Conservation (phyloP, 2,888 invertebrate genomes). For the Lomographa bimaculata region DNA sequence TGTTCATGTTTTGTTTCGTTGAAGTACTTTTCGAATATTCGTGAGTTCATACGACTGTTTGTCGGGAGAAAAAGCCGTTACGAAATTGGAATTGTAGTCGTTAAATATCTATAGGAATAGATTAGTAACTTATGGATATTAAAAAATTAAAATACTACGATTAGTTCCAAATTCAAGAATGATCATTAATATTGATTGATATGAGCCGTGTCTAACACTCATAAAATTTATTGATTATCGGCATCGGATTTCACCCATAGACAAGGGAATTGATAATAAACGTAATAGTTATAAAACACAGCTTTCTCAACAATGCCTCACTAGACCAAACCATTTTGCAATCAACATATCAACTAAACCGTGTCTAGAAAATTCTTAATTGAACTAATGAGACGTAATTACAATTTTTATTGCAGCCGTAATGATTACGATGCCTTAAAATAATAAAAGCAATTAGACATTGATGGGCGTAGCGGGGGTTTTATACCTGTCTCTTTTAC, state of each 20-base stretch:
- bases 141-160: conserved; percentile 69
- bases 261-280: conserved; percentile 63
- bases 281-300: conserved; percentile 58
- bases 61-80: conserved; percentile 44
- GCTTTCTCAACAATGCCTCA: conserved; percentile 71
- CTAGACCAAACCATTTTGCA: conserved; percentile 61
- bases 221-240: conserved; percentile 70
- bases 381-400: conserved; percentile 84
- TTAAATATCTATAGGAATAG: conserved; percentile 51
- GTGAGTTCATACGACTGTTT: conserved; percentile 43
- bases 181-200: conserved; percentile 78
- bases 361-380: conserved; percentile 83
- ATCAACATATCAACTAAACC: conserved; percentile 78
- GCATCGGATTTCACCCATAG: conserved; percentile 62
- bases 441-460: conserved; percentile 84
- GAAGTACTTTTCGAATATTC: conserved; percentile 40
- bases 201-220: conserved; percentile 74
- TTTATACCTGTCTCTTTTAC: conserved; percentile 59
- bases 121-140: conserved; percentile 68
- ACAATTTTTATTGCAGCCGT: conserved; percentile 82
- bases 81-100: conserved; percentile 47
- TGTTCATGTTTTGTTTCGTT: neutral
- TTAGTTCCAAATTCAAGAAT: conserved; percentile 75
- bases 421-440: conserved; percentile 84
- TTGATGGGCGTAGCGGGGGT: conserved; percentile 75